Evolutionary conservation across 1,140 invertebrate genomes (phyloP).

Genomic region (Drosophila gunungcola): DNA sequence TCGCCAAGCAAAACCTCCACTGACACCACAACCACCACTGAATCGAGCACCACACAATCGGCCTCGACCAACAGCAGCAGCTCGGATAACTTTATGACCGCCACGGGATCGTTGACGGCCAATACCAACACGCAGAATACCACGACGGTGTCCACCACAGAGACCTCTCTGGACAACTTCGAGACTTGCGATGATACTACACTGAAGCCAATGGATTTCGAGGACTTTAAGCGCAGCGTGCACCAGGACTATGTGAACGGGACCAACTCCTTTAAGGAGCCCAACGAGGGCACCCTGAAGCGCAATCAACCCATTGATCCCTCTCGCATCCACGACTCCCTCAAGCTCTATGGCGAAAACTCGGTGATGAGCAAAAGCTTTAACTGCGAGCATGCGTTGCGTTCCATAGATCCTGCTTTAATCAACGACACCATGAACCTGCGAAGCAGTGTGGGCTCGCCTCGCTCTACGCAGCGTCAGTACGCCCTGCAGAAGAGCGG

Average conservation of each 20-base stretch:
- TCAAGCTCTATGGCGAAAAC: constrained; percentile 84
- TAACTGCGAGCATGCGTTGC: constrained; percentile 79
- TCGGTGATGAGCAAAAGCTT: constrained; percentile 84
- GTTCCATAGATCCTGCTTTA: constrained; percentile 76
- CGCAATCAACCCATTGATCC: constrained; percentile 85
- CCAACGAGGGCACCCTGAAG: constrained; percentile 84
- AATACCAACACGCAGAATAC: constrained; percentile 74
- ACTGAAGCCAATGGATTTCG: constrained; percentile 82
- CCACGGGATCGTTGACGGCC: constrained; percentile 69
- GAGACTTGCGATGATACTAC: constrained; percentile 75
- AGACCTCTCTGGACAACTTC: constrained; percentile 74
- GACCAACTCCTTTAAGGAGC: constrained; percentile 78
- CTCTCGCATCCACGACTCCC: constrained; percentile 85
- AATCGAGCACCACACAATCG: constrained; percentile 49
- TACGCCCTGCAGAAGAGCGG: constrained; percentile 85
- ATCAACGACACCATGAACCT: constrained; percentile 81
- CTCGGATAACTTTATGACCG: constrained; percentile 81
- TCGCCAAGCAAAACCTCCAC: constrained; percentile 71
- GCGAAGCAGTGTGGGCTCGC: constrained; percentile 60
- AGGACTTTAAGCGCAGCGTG: constrained; percentile 83
- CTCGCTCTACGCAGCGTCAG: constrained; percentile 63
- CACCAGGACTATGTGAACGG: constrained; percentile 83
- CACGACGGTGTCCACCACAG: constrained; percentile 58
- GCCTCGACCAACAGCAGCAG: constrained; percentile 48
- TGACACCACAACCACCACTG: constrained; percentile 59